These are phyloP conservation scores for Gadus macrocephalus DNA, from an alignment of 2,113 vertebrate genomes.

Conservation along the genomic window DNA sequence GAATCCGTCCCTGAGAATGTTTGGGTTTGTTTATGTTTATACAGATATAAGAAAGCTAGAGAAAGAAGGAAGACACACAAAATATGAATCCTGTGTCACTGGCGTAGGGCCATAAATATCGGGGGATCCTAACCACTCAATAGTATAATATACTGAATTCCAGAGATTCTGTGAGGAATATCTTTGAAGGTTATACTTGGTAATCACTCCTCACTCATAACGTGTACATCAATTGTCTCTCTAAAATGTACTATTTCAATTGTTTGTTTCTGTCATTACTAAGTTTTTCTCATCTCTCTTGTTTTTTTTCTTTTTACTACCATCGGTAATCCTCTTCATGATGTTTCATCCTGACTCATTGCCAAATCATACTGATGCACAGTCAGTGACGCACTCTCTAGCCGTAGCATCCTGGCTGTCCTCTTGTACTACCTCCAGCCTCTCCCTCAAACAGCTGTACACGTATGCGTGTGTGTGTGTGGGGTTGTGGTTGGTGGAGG, in stretches of 20 bases:
- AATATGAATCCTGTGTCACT: too few species aligned
- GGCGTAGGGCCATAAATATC: too few species aligned
- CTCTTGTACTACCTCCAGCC: constrained; percentile 39
- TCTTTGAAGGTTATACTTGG: too few species aligned
- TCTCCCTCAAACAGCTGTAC: constrained; percentile 58
- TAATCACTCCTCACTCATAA: too few species aligned
- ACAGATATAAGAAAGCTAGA: too few species aligned
- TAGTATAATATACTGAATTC: too few species aligned
- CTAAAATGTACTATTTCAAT: not conserved
- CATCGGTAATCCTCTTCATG: constrained; percentile 16
- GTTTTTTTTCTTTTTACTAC: not conserved
- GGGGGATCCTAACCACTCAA: too few species aligned
- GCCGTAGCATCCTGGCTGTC: constrained; percentile 32
- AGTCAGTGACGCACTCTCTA: constrained; percentile 41
- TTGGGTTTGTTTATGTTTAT: not conserved
- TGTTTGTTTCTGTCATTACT: constrained; percentile 3
- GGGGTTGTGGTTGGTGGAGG: constrained; percentile 30
- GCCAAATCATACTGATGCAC: constrained; percentile 30
- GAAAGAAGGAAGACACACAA: too few species aligned
- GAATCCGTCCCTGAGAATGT: not conserved
- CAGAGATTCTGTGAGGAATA: too few species aligned
- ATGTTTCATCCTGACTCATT: constrained; percentile 40
- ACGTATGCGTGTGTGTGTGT: constrained; percentile 40
- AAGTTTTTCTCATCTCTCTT: not conserved
- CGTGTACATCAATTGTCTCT: not conserved